phyloP scores from a whole-genome alignment of 2,113 vertebrate species.

The Hemicordylus capensis region DNA sequence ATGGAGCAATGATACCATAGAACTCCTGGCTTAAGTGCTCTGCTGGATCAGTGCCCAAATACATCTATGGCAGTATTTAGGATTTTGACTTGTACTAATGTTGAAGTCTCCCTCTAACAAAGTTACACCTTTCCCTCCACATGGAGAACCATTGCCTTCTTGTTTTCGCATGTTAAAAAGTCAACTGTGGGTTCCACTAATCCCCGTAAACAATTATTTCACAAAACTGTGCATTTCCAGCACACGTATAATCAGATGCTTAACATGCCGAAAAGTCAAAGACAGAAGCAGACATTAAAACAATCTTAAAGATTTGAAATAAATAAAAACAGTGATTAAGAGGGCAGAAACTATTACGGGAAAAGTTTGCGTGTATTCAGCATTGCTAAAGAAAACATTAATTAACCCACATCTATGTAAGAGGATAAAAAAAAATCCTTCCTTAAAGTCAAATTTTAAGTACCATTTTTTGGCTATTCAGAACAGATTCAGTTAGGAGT shows the following conservation, averaged over 20 bases:
- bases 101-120: conserved; percentile 39
- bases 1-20: not conserved
- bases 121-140: conserved; percentile 10
- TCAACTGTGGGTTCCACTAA: conserved; percentile 41
- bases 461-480: conserved; percentile 22
- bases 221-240: conserved; percentile 39
- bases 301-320: conserved; percentile 46
- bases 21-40: not conserved
- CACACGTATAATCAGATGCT: conserved; percentile 37
- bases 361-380: conserved; percentile 43
- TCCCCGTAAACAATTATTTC: conserved; percentile 69
- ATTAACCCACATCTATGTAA: conserved; percentile 46
- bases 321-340: conserved; percentile 66
- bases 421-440: not conserved
- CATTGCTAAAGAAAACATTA: conserved; percentile 48
- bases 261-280: conserved; percentile 51
- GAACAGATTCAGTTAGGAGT: not conserved
- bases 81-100: not conserved
- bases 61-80: not conserved
- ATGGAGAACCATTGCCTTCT: not conserved
- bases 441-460: not conserved
- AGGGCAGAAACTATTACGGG: conserved; percentile 20
- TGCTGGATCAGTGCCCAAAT: not conserved
- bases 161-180: conserved; percentile 48
- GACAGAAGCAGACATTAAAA: conserved; percentile 26